Base-by-base conservation (phyloP, 2,888 invertebrate genomes). In the Trimorus sp. region DNA sequence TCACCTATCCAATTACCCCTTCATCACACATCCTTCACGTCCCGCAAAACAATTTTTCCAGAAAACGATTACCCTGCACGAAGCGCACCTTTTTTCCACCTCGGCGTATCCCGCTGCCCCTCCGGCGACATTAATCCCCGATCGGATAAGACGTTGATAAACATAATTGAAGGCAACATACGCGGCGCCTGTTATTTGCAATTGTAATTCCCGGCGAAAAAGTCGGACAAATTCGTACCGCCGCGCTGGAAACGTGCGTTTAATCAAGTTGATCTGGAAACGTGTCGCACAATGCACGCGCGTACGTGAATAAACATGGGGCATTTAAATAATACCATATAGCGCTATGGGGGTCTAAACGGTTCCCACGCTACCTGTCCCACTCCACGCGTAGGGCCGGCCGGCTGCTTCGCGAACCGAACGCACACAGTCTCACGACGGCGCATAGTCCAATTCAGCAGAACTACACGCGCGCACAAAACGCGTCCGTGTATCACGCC, bases 361-460 rank as follows among this genome's bases (percentile, higher is more conserved):
- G 88, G 84, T 91, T 91, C 91, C 88, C 91, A 91, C 91, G 91
- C 89, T 91, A 90, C 90, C 90, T 90, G 91, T 89, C 87, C 88
- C 87, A 71, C 63, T 82, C 80, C 45, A 66, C 51, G 66, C 74
- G 59, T 42, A 70, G 73, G 58, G 42, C 48, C 40, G 63, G 53
- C 86, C 87, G 86, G 85, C 85, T 86, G 78, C 37, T 59, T 59
- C 85, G 78, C 73, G 83, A 78, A 83, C 65, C 85, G 68, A 84
- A 84, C 70, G 74, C 84, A 80, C 54, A 81, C 63, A 62, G 36
- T 26, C 26, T 40, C 45, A 45, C 26, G 26, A 26, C 26, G 26
- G 26, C 26, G 45, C 45, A 9, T n/a, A 45, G n/a, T 1, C 45
- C 3, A 45, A 45, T n/a, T 9, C n/a, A 45, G 45, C n/a, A n/a